These are phyloP conservation scores for Holothuria scabra DNA, from an alignment of 53 echinoderm and acorn worm genomes.

Conservation along the genomic window DNA sequence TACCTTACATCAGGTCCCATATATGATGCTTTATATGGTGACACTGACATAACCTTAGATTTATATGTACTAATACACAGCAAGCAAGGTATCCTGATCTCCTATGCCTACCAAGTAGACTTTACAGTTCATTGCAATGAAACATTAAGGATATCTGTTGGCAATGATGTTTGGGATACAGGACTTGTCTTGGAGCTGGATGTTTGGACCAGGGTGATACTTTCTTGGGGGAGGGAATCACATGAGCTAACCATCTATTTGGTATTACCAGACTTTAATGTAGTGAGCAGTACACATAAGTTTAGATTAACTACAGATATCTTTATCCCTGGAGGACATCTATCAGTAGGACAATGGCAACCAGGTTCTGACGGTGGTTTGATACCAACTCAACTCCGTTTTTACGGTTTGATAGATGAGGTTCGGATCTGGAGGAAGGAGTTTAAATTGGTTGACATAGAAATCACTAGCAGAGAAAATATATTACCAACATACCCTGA, in stretches of 20 bases:
- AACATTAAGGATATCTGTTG: conserved; percentile 66
- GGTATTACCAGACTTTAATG: conserved; percentile 40
- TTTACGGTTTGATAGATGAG: conserved; percentile 77
- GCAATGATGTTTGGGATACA: conserved; percentile 65
- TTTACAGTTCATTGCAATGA: conserved; percentile 65
- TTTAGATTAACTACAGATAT: conserved; percentile 36
- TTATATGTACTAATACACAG: conserved; percentile 58
- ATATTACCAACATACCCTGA: conserved; percentile 37
- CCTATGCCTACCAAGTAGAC: conserved; percentile 64
- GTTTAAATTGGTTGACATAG: conserved; percentile 40
- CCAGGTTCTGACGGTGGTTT: conserved; percentile 60
- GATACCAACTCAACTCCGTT: conserved; percentile 45
- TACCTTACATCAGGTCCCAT: conserved; percentile 71
- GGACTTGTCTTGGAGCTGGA: conserved; percentile 42
- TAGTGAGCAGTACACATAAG: conserved; percentile 36
- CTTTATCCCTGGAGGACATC: conserved; percentile 69
- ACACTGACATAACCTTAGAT: conserved; percentile 66
- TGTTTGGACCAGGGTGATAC: conserved; percentile 72
- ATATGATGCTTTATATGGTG: conserved; percentile 62
- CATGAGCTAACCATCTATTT: conserved; percentile 52
- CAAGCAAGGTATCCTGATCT: conserved; percentile 71
- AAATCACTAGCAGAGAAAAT: conserved; percentile 57
- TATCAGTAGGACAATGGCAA: conserved; percentile 79
- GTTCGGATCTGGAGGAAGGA: conserved; percentile 78
- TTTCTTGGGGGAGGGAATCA: conserved; percentile 66